A percentile compares a stretch with the other conserved stretches of the same genome.
phyloP scores from a whole-genome alignment of 2,113 vertebrate genomes.

The Neoarius graeffei region DNA sequence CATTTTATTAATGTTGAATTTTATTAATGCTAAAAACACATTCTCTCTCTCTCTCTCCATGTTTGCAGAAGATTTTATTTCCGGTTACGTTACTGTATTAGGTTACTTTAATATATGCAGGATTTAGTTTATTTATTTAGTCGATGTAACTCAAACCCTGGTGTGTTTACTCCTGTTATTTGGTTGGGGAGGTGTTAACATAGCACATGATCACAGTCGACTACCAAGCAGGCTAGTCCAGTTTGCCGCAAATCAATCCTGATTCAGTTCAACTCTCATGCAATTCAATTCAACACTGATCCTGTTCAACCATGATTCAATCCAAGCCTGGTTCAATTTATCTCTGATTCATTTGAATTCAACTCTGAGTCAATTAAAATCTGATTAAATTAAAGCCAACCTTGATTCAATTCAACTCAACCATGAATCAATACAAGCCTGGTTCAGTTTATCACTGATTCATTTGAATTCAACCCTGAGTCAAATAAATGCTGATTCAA shows the following conservation, averaged over 20 bases:
- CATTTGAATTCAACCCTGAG: no score
- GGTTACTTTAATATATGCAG: no score
- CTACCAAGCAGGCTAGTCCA: not conserved
- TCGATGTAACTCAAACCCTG: no score
- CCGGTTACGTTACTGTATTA: no score
- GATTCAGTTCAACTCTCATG: not conserved
- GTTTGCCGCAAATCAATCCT: not conserved
- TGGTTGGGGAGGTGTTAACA: no score
- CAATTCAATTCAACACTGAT: not conserved
- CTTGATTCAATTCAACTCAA: not conserved
- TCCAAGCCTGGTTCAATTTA: not conserved
- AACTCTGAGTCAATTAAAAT: no score
- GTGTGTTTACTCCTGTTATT: no score
- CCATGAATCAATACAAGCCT: not conserved
- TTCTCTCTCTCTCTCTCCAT: not conserved
- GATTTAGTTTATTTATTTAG: no score
- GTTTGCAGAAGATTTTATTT: no score
- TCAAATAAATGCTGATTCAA: no score
- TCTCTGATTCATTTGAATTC: not conserved
- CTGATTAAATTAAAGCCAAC: not conserved
- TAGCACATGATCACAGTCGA: no score
- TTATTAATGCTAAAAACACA: not conserved
- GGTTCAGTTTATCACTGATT: not conserved
- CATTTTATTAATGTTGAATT: not conserved
- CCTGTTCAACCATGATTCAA: no score